Percentiles rank a stretch among this genome's conserved stretches.
Evolutionary conservation across 2,888 invertebrate genomes (phyloP).

Genomic region (Temnothorax unifasciatus): DNA sequence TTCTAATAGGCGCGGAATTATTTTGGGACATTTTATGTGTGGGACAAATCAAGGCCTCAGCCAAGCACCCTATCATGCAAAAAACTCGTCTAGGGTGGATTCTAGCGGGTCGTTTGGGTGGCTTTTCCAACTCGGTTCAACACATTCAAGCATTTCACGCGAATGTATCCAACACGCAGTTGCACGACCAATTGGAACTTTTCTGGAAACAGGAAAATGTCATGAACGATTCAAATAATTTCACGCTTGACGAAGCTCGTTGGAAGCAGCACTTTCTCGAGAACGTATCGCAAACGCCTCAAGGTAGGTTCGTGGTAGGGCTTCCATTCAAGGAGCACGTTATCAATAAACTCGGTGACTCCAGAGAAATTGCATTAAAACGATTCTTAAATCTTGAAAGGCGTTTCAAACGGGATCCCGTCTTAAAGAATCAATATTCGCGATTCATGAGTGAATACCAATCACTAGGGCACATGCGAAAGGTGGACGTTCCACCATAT

Average conservation of each 20-base stretch:
- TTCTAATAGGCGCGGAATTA: neutral
- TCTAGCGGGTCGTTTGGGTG: neutral
- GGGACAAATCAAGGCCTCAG: neutral
- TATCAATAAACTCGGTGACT: neutral
- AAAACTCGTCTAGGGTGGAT: neutral
- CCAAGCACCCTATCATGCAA: neutral
- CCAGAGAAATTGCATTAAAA: no score
- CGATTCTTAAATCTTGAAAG: no score
- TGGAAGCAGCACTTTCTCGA: neutral
- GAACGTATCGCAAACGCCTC: neutral
- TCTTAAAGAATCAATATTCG: no score
- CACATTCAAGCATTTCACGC: neutral
- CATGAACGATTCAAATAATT: neutral
- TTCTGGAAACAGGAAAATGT: neutral
- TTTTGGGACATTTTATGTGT: neutral
- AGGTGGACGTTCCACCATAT: no score
- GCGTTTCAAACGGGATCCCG: no score
- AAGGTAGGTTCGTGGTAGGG: neutral
- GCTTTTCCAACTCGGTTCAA: rapidly evolving
- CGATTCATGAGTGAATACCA: no score
- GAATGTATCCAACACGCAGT: neutral
- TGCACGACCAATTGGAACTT: neutral
- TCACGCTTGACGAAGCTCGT: neutral
- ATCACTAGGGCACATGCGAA: no score
- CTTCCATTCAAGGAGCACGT: neutral